A percentile compares a stretch with the other conserved stretches of the same genome.
Conservation (phyloP, 2,113 vertebrate species). For the Limanda limanda region DNA sequence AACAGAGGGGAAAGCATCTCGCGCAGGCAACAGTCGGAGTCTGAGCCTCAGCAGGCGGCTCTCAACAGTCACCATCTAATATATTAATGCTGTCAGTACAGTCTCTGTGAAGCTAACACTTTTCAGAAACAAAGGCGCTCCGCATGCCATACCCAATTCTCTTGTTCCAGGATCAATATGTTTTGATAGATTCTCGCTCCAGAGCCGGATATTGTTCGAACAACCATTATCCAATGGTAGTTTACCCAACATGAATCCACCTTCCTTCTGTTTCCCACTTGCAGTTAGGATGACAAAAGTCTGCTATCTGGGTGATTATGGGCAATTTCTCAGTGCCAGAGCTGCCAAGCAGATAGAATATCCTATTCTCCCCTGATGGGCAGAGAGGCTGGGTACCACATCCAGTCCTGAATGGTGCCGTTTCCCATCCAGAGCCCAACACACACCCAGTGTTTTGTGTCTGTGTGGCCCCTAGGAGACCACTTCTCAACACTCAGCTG, state of each 20-base stretch:
- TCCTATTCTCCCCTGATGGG: constrained; percentile 78
- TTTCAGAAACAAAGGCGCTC: constrained; percentile 83
- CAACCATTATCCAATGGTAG: constrained; percentile 84
- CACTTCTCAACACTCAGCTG: constrained; percentile 72
- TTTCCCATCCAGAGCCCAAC: constrained; percentile 61
- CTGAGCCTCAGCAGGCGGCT: constrained; percentile 74
- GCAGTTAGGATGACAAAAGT: constrained; percentile 83
- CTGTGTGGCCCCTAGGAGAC: constrained; percentile 73
- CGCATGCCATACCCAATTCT: constrained; percentile 82
- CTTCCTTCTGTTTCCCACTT: constrained; percentile 75
- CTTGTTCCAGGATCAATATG: constrained; percentile 85
- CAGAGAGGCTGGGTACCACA: constrained; percentile 72
- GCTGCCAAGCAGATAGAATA: constrained; percentile 78
- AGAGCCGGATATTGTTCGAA: constrained; percentile 84
- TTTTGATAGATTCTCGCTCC: constrained; percentile 86
- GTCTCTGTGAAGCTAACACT: constrained; percentile 82
- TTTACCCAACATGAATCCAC: constrained; percentile 85
- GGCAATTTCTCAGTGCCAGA: constrained; percentile 84
- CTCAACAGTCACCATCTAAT: constrained; percentile 79
- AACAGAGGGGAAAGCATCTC: constrained; percentile 44
- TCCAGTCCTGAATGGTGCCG: constrained; percentile 59
- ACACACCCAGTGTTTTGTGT: constrained; percentile 47
- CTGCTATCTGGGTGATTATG: constrained; percentile 84
- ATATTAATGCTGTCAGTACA: constrained; percentile 85
- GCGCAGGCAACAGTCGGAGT: constrained; percentile 66